These are phyloP conservation scores for Rhabdomys dilectus DNA, from an alignment of 2,113 vertebrate species.

Conservation along the genomic window DNA sequence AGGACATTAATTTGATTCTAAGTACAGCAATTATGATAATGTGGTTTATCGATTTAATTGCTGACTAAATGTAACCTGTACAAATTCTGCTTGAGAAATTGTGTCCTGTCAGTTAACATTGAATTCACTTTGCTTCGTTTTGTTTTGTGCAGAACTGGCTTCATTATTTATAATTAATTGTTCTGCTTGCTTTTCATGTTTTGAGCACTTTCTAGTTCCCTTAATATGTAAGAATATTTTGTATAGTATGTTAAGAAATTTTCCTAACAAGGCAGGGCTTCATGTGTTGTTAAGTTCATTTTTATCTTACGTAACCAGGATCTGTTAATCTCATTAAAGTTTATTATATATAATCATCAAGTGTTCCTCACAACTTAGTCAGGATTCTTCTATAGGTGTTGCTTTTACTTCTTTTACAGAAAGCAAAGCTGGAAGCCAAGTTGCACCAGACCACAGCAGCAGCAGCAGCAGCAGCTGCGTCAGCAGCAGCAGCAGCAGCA, in stretches of 20 bases:
- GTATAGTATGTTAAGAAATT: background rate
- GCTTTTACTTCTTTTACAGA: constrained; percentile 89
- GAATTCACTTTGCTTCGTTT: background rate
- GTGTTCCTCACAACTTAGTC: constrained; percentile 8
- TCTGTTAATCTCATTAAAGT: constrained; percentile 30
- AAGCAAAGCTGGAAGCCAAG: constrained; percentile 99
- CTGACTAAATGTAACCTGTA: background rate
- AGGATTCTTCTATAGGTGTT: constrained; percentile 71
- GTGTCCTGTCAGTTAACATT: background rate
- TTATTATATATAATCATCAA: background rate
- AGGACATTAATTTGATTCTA: constrained; percentile 13
- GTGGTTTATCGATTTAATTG: constrained; percentile 17
- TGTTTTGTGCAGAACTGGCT: constrained; percentile 61
- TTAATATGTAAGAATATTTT: constrained; percentile 21
- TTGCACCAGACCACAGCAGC: constrained; percentile 99
- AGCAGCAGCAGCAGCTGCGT: constrained; percentile 92
- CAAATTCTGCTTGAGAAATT: background rate
- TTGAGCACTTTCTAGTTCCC: constrained; percentile 23
- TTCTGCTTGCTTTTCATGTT: constrained; percentile 41
- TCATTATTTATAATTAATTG: constrained; percentile 28
- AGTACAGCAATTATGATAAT: background rate
- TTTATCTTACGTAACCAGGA: background rate
- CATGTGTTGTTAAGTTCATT: background rate
- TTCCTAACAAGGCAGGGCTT: background rate
- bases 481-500: constrained; percentile 87